Evolutionary conservation across 1,140 invertebrate genomes (phyloP).

Genomic region (Ceratitis capitata): DNA sequence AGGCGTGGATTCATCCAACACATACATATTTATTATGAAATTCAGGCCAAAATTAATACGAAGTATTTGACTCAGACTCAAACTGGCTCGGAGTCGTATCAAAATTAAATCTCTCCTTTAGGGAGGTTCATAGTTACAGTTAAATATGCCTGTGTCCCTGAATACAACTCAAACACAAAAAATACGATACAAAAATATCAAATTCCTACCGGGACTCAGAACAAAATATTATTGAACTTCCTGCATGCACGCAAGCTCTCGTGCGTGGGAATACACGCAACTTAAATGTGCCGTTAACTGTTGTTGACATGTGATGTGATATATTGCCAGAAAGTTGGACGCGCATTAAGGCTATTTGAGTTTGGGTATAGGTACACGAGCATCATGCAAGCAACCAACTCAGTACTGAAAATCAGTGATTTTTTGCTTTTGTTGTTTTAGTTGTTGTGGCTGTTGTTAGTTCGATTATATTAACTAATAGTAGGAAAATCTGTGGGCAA

Average conservation of each 20-base stretch:
- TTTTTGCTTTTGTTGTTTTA: too few relatives aligned
- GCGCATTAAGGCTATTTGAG: neutral
- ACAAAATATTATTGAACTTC: neutral
- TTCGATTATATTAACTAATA: neutral
- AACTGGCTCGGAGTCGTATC: too few relatives aligned
- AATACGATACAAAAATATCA: too few relatives aligned
- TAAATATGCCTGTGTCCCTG: too few relatives aligned
- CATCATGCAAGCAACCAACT: neutral
- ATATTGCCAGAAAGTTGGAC: neutral
- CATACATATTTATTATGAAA: too few relatives aligned
- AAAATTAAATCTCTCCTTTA: too few relatives aligned
- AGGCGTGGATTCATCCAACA: too few relatives aligned
- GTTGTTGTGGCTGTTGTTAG: neutral
- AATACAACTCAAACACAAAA: too few relatives aligned
- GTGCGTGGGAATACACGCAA: neutral
- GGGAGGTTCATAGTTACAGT: too few relatives aligned
- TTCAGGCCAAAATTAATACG: too few relatives aligned
- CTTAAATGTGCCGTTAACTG: neutral
- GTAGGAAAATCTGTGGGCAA: neutral
- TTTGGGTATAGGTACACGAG: neutral
- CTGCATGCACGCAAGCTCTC: neutral
- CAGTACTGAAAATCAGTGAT: too few relatives aligned
- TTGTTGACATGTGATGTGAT: conserved; percentile 9
- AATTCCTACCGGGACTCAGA: neutral
- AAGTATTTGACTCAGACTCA: too few relatives aligned